phyloP scores from a whole-genome alignment of 2,113 vertebrate genomes.

The Odobenus rosmarus region DNA sequence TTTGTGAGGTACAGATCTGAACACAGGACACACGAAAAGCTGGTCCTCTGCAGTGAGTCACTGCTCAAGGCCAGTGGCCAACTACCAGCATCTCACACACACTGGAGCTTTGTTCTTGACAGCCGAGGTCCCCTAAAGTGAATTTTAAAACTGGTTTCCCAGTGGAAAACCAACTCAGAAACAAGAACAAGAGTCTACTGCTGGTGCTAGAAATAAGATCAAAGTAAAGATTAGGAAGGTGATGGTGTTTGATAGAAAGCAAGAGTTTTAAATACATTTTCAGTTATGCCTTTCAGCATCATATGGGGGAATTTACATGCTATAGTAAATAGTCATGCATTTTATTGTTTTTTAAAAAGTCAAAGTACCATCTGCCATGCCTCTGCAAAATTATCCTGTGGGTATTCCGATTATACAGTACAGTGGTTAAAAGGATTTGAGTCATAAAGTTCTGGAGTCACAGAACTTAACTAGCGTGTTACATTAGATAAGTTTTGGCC shows the following conservation, averaged over 20 bases:
- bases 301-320: neutral
- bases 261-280: neutral
- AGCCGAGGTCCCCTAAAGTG: neutral
- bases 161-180: neutral
- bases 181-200: neutral
- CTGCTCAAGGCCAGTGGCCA: neutral
- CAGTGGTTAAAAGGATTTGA: neutral
- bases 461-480: neutral
- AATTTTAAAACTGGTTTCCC: neutral
- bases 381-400: neutral
- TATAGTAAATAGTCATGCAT: accelerated
- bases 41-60: neutral
- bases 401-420: neutral
- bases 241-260: neutral
- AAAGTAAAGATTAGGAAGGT: neutral
- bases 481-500: neutral
- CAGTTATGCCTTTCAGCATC: neutral
- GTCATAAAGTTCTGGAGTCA: neutral
- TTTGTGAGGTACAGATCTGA: neutral
- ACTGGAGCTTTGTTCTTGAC: neutral
- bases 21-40: neutral
- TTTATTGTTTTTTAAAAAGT: neutral
- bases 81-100: accelerated
- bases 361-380: neutral
- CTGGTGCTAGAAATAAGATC: neutral